Base-by-base conservation (phyloP, 53 echinoderm and acorn worm genomes). In the Apostichopus leukothele region DNA sequence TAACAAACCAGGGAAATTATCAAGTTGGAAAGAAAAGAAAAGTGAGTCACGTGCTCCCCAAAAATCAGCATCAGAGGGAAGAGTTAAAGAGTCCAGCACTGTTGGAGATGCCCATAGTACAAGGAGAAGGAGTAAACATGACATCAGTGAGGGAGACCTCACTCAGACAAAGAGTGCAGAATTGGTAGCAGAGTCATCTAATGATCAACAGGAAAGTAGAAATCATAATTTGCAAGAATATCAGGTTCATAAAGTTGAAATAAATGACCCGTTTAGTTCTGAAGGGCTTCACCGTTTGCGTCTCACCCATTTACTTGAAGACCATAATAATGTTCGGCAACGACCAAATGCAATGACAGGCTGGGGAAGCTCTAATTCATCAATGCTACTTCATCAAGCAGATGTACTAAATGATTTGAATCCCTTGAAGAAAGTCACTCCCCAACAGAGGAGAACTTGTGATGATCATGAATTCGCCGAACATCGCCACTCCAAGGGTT, bases 341-440 rank as follows among this genome's bases (percentile, higher is more conserved):
- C 50, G 9, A n/a, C 22, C 20, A 61, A 51, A 5, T 61, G 26
- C 23, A 18, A 23, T 85, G 50, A 85, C 27, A 20, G 50, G 12
- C 50, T 67, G 85, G 85, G 67, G 51, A 5, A 85, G 59, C 16
- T 63, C 22, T 23, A 51, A 50, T 50, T 85, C 67, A 18, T 25
- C 67, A 12, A 11, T 39, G 12, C 20, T 81, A 55, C 59, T 81
- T n/a, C 53, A 81, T 55, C 67, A 67, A 67, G 26, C 85, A 13
- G 75, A 53, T 75, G 18, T 54, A 52, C 59, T 18, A 12, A 23
- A 67, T 19, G 67, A 73, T 6, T 77, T 97, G 21, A 97, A 92
- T 25, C 96, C 97, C 20, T 76, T 97, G 25, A 89, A 90, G 22
- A 95, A 95, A 86, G 91, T 97, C 8, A 97, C 97, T 14, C 94